Conservation (phyloP, 1,140 invertebrate genomes). For the Diabrotica virgifera region DNA sequence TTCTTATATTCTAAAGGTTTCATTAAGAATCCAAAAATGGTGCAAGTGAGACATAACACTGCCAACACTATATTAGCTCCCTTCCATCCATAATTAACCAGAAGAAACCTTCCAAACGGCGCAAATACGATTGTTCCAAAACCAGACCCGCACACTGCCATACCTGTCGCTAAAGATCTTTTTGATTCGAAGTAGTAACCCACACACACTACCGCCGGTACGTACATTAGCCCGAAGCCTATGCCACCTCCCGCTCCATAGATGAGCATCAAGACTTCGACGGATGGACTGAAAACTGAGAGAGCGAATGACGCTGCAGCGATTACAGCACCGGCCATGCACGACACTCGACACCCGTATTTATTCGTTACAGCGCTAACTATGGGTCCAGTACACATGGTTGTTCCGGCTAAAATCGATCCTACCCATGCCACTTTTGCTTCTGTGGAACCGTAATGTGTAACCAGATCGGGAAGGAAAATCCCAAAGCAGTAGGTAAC, state of each 20-base stretch:
- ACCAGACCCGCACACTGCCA: constrained; percentile 96
- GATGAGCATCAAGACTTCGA: constrained; percentile 87
- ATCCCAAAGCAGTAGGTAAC: constrained; percentile 92
- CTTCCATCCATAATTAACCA: constrained; percentile 84
- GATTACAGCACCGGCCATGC: constrained; percentile 85
- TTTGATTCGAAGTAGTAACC: constrained; percentile 98
- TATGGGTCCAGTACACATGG: constrained; percentile 74
- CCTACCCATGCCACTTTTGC: constrained; percentile 92
- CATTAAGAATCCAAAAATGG: constrained; percentile 91
- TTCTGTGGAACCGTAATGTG: constrained; percentile 77
- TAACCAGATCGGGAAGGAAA: constrained; percentile 78
- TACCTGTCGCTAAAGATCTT: constrained; percentile 93
- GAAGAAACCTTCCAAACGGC: constrained; percentile 73
- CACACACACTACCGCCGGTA: constrained; percentile 95
- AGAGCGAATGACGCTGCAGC: constrained; percentile 83
- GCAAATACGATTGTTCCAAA: constrained; percentile 92
- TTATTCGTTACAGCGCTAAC: constrained; percentile 95
- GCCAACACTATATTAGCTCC: constrained; percentile 88
- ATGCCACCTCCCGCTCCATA: constrained; percentile 94
- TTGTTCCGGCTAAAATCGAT: constrained; percentile 77
- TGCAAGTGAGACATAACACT: constrained; percentile 88
- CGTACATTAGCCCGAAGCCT: constrained; percentile 95
- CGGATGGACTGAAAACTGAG: constrained; percentile 77
- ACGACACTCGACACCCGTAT: constrained; percentile 89
- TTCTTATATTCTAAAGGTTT: constrained; percentile 73